These are phyloP conservation scores for Philantomba maxwellii DNA, from an alignment of 2,113 vertebrate genomes.

Conservation along the genomic window DNA sequence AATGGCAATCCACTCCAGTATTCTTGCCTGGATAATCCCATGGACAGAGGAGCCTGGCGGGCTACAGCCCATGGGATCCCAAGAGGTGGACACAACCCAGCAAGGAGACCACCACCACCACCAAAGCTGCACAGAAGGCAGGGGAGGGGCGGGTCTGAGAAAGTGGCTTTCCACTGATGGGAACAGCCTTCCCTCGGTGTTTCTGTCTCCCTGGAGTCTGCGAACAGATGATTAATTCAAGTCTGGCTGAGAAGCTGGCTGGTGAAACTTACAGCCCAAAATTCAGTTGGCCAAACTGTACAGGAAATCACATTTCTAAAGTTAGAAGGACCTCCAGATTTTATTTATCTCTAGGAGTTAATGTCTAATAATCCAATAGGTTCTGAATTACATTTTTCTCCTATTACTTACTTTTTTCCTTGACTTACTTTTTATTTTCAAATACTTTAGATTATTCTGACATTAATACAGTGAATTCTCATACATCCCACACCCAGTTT, in stretches of 20 bases:
- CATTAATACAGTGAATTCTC: neutral
- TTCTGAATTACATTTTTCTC: neutral
- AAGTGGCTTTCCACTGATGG: neutral
- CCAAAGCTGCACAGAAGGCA: neutral
- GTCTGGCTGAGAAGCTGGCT: neutral
- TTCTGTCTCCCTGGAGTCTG: neutral
- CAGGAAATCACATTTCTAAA: neutral
- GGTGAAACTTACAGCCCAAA: neutral
- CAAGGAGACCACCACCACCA: neutral
- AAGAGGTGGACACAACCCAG: neutral
- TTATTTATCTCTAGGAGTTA: neutral
- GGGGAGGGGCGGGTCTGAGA: neutral
- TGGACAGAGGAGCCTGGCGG: neutral
- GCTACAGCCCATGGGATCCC: neutral
- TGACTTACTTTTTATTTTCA: neutral
- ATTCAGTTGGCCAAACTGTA: neutral
- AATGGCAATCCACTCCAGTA: neutral
- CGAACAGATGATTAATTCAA: neutral
- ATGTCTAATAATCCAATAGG: neutral
- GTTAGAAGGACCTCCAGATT: neutral
- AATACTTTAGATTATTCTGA: neutral
- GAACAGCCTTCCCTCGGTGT: neutral
- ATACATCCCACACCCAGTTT: neutral
- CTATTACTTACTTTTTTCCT: neutral
- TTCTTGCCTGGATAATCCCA: neutral